Conservation (phyloP, 2,888 invertebrate genomes). For the Leucoptera coffeella region DNA sequence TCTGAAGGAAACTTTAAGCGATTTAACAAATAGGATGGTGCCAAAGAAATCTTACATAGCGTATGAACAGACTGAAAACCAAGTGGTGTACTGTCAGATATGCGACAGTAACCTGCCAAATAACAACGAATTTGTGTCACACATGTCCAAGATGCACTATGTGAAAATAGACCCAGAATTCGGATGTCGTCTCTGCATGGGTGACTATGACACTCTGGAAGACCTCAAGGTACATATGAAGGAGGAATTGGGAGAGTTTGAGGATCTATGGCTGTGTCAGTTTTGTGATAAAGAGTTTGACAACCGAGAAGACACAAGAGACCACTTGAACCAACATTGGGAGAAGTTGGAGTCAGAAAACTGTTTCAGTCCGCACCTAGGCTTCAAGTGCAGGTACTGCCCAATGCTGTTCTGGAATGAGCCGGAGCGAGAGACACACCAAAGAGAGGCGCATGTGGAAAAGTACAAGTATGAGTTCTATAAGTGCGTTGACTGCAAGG, state of each 20-base stretch:
- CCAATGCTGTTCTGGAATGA: constrained; percentile 45
- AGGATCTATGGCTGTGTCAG: constrained; percentile 43
- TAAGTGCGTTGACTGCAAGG: constrained; percentile 26
- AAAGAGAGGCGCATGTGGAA: constrained; percentile 23
- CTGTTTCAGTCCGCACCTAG: constrained; percentile 41
- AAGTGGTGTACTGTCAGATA: constrained; percentile 20
- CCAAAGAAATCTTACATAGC: constrained; percentile 20
- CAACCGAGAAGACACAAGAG: constrained; percentile 20
- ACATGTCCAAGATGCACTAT: constrained; percentile 30
- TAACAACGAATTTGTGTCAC: constrained; percentile 15
- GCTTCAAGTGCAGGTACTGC: constrained; percentile 43
- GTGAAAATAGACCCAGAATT: constrained; percentile 23
- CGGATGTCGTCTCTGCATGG: constrained; percentile 32
- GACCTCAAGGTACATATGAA: constrained; percentile 23
- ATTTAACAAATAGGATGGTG: constrained; percentile 19
- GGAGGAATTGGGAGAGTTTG: constrained; percentile 29
- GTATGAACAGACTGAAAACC: constrained; percentile 15
- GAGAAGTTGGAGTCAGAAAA: constrained; percentile 22
- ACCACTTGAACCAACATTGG: constrained; percentile 29
- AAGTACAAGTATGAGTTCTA: constrained; percentile 25
- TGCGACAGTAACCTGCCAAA: constrained; percentile 19
- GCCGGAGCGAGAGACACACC: constrained; percentile 35
- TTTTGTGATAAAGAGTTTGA: constrained; percentile 45
- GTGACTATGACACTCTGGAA: constrained; percentile 21
- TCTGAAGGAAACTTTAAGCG: constrained; percentile 15